These are phyloP conservation scores for Seriola quinqueradiata DNA, from an alignment of 2,113 vertebrate species.

Conservation along the genomic window DNA sequence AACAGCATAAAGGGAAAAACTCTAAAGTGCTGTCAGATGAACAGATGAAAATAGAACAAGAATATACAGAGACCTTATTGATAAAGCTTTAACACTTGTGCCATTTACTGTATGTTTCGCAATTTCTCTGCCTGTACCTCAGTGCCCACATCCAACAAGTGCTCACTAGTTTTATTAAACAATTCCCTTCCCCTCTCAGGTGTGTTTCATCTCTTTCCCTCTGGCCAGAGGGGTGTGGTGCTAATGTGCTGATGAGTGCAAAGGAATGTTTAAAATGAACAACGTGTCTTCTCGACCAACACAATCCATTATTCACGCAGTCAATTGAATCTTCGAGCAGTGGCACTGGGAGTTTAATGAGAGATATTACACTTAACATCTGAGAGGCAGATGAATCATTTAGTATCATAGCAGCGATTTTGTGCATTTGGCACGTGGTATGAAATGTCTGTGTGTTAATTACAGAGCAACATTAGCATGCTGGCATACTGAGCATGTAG, in stretches of 20 bases:
- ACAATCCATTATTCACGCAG: constrained; percentile 49
- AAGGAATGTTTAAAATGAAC: constrained; percentile 61
- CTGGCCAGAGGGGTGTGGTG: constrained; percentile 46
- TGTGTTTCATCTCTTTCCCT: constrained; percentile 36
- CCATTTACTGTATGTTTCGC: constrained; percentile 1
- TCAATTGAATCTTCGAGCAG: constrained; percentile 8
- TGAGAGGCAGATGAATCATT: constrained; percentile 5
- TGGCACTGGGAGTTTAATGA: constrained; percentile 4
- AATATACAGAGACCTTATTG: constrained; percentile 27
- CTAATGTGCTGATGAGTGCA: constrained; percentile 42
- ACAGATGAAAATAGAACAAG: constrained; percentile 62
- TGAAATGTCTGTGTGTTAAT: background rate
- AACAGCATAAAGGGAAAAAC: constrained; percentile 22
- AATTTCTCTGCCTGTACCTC: constrained; percentile 17
- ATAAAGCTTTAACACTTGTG: constrained; percentile 5
- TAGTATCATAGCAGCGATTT: background rate
- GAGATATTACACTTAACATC: background rate
- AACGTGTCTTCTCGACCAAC: constrained; percentile 49
- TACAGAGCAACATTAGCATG: background rate
- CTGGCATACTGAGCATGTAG: constrained; percentile 1
- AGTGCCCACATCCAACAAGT: constrained; percentile 56
- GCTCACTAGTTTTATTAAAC: constrained; percentile 57
- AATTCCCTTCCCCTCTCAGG: constrained; percentile 29
- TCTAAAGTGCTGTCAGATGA: constrained; percentile 62
- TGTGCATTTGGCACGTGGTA: background rate